Percentiles rank a stretch among this genome's conserved stretches.
These are phyloP conservation scores for Catharus ustulatus DNA, from an alignment of 2,797 vertebrate genomes.

Conservation along the genomic window DNA sequence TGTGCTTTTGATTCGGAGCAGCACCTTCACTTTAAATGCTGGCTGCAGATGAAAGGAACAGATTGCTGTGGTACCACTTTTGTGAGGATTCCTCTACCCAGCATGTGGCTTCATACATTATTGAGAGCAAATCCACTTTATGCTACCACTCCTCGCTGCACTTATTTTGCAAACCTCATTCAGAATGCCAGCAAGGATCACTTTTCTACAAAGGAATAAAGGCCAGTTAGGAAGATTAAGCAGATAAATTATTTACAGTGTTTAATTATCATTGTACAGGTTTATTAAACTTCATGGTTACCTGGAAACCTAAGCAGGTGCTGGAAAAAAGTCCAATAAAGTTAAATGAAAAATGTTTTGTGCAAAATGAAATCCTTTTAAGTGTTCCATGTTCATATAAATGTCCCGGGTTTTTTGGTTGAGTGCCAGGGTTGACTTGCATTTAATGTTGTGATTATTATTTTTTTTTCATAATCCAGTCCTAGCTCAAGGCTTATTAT, in stretches of 20 bases:
- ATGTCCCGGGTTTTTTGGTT: constrained; percentile 6
- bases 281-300: constrained; percentile 78
- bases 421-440: constrained; percentile 19
- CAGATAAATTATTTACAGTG: constrained; percentile 76
- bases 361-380: constrained; percentile 53
- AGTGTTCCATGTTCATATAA: constrained; percentile 6
- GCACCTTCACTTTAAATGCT: constrained; percentile 71
- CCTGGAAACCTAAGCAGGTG: constrained; percentile 69
- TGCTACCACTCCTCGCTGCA: constrained; percentile 67
- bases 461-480: constrained; percentile 42
- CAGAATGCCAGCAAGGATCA: constrained; percentile 60
- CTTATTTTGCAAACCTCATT: constrained; percentile 73
- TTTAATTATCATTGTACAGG: constrained; percentile 76
- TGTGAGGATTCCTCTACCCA: constrained; percentile 71
- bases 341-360: constrained; percentile 52
- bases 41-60: constrained; percentile 82
- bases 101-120: constrained; percentile 74
- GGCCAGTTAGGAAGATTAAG: constrained; percentile 69
- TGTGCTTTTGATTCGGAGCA: constrained; percentile 82
- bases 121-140: constrained; percentile 72
- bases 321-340: constrained; percentile 58
- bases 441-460: constrained; percentile 48
- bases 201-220: constrained; percentile 54
- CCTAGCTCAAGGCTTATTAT: constrained; percentile 34
- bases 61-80: constrained; percentile 75